phyloP scores from a whole-genome alignment of 2,113 vertebrate species.

The Lampris megalopsis region DNA sequence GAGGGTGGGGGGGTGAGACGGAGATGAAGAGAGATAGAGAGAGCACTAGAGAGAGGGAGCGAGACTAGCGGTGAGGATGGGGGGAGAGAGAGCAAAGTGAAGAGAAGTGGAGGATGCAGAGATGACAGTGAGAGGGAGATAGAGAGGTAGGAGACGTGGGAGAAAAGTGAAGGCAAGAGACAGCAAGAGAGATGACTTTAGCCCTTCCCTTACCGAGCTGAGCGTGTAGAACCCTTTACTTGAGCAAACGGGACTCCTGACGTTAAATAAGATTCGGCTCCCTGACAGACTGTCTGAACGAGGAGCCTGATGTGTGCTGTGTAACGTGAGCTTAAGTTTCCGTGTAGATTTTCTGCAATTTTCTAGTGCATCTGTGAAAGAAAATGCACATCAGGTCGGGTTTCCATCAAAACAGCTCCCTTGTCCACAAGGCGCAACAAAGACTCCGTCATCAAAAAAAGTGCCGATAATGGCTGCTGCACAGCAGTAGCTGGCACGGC shows the following conservation, averaged over 20 bases:
- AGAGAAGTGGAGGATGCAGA: slow-evolving; percentile 33
- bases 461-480: too few species aligned
- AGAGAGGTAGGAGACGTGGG: slow-evolving; percentile 44
- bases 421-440: too few species aligned
- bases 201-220: slow-evolving; percentile 44
- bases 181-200: slow-evolving; percentile 53
- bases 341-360: too few species aligned
- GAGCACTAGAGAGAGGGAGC: slow-evolving; percentile 31
- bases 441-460: too few species aligned
- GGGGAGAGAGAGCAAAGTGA: slow-evolving; percentile 26
- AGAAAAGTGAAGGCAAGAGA: slow-evolving; percentile 24
- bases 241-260: slow-evolving; percentile 61
- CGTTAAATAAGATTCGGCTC: slow-evolving; percentile 66
- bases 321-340: slow-evolving; percentile 35
- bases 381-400: too few species aligned
- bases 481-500: too few species aligned
- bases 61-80: not conserved
- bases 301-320: slow-evolving; percentile 54
- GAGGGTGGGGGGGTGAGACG: not conserved
- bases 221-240: slow-evolving; percentile 54
- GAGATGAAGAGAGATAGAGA: not conserved
- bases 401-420: too few species aligned
- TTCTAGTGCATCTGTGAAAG: not conserved
- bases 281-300: slow-evolving; percentile 55
- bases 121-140: slow-evolving; percentile 4